Evolutionary conservation across 2,888 invertebrate genomes (phyloP).

Genomic region (Rhagonycha lutea): DNA sequence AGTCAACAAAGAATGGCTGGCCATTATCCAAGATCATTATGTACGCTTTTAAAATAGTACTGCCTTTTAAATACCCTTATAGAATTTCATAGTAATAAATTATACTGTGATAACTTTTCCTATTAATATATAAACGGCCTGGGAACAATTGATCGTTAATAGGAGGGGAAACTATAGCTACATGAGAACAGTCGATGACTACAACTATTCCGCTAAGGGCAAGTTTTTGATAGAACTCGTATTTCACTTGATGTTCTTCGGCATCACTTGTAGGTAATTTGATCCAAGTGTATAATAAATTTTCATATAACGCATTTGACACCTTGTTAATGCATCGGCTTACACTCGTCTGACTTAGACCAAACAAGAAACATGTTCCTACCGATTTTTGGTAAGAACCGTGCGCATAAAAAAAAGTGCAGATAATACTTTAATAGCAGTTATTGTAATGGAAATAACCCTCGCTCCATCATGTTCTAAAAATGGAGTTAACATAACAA

Average conservation of each 20-base stretch:
- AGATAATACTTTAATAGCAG: neutral
- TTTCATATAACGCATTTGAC: neutral
- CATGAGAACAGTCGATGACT: neutral
- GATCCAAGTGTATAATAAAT: neutral
- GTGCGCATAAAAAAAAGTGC: constrained; percentile 10
- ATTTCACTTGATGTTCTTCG: neutral
- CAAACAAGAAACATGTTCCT: neutral
- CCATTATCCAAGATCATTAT: too few relatives aligned
- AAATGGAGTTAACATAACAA: too few relatives aligned
- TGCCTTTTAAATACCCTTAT: too few relatives aligned
- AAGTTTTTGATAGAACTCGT: neutral
- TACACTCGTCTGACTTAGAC: neutral
- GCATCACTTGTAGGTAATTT: neutral
- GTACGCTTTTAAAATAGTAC: too few relatives aligned
- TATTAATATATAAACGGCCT: too few relatives aligned
- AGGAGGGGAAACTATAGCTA: too few relatives aligned
- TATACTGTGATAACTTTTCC: too few relatives aligned
- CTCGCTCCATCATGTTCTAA: neutral
- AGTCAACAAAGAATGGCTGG: too few relatives aligned
- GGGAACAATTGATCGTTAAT: too few relatives aligned
- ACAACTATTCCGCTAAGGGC: neutral
- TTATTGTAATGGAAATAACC: neutral
- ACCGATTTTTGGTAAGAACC: neutral
- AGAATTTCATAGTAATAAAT: too few relatives aligned
- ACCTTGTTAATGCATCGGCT: neutral